Conservation (phyloP, 2,888 invertebrate genomes). For the Melipona beecheii region DNA sequence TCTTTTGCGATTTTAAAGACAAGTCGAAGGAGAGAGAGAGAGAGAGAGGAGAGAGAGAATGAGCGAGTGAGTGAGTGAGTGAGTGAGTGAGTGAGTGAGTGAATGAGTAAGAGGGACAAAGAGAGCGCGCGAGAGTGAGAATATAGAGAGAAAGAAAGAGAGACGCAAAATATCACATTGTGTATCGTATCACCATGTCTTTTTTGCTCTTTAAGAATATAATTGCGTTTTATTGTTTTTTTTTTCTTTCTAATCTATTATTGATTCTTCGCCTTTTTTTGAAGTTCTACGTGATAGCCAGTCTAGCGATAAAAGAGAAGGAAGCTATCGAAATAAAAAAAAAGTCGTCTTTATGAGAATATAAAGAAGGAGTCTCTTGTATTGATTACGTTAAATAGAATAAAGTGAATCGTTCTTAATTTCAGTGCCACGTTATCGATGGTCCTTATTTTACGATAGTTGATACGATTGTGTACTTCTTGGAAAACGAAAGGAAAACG, state of each 20-base stretch:
- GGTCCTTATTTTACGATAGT: conserved; percentile 43
- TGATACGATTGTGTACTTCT: conserved; percentile 25
- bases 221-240: conserved; percentile 46
- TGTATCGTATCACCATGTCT: conserved; percentile 37
- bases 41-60: neutral
- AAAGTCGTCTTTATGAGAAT: conserved; percentile 26
- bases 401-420: conserved; percentile 57
- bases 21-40: neutral
- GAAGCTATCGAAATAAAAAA: conserved; percentile 18
- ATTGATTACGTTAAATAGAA: conserved; percentile 56
- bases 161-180: conserved; percentile 27
- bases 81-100: neutral
- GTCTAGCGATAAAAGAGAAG: conserved; percentile 41
- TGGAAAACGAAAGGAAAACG: neutral
- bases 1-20: conserved; percentile 30
- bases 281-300: conserved; percentile 37
- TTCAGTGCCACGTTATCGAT: conserved; percentile 51
- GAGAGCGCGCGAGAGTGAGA: conserved; percentile 1
- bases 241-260: conserved; percentile 28
- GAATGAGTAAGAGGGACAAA: neutral
- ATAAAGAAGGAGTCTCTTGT: conserved; percentile 40
- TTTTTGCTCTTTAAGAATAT: conserved; percentile 31
- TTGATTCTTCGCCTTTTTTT: conserved; percentile 44
- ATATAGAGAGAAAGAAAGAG: conserved; percentile 10
- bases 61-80: neutral